A percentile compares a stretch with the other conserved stretches of the same genome.
phyloP scores from a whole-genome alignment of 2,113 vertebrate species.

The Petroica traversi region DNA sequence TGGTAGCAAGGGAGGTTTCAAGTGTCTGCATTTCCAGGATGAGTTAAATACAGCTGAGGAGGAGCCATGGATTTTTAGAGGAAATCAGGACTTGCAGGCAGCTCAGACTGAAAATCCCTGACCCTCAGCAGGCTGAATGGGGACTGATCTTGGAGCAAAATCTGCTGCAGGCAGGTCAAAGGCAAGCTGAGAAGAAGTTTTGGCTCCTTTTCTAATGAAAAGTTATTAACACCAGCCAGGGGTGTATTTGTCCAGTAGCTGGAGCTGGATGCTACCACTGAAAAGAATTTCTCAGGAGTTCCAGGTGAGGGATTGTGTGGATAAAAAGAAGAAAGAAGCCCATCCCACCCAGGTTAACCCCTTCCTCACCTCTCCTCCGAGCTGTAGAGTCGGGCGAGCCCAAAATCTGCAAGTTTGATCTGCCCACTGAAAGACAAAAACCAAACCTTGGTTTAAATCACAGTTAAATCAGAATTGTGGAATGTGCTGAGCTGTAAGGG shows the following conservation, averaged over 20 bases:
- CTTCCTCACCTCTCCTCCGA: slow-evolving; percentile 93
- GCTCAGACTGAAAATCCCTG: background rate
- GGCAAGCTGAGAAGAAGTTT: background rate
- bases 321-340: background rate
- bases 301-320: background rate
- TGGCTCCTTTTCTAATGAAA: background rate
- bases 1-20: background rate
- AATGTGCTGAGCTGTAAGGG: background rate
- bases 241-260: background rate
- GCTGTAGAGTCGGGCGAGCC: slow-evolving; percentile 95
- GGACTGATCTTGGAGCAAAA: background rate
- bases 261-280: background rate
- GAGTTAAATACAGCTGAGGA: too few relatives aligned
- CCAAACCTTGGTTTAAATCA: background rate
- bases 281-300: background rate
- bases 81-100: background rate
- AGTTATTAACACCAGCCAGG: background rate
- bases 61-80: rapidly evolving
- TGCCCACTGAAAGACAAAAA: slow-evolving; percentile 83
- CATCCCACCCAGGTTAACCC: background rate
- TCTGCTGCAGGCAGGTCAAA: rapidly evolving
- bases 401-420: slow-evolving; percentile 97
- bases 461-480: background rate
- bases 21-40: too few relatives aligned
- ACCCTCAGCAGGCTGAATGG: background rate